Evolutionary conservation across 2,797 vertebrate genomes (phyloP).

Genomic region (Allobates femoralis): DNA sequence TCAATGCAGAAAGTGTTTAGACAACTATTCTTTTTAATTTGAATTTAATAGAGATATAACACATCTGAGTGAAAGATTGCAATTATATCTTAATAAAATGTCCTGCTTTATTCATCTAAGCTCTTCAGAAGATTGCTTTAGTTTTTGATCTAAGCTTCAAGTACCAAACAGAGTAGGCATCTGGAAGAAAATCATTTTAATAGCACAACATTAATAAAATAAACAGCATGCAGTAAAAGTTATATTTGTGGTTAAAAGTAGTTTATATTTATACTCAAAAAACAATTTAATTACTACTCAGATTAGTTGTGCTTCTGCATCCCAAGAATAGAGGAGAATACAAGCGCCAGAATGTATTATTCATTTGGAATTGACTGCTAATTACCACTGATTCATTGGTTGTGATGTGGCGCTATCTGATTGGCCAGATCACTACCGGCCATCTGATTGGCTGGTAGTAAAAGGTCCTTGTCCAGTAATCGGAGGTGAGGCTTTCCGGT

Average conservation of each 20-base stretch:
- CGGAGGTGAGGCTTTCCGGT: too few species aligned
- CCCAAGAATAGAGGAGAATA: constrained; percentile 33
- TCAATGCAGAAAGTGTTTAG: constrained; percentile 32
- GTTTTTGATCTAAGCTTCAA: constrained; percentile 58
- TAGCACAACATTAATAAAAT: constrained; percentile 57
- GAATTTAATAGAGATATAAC: constrained; percentile 54
- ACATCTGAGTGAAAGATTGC: constrained; percentile 45
- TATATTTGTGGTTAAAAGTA: constrained; percentile 52
- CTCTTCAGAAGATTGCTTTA: constrained; percentile 55
- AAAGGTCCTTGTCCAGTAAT: too few species aligned
- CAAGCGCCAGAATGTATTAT: constrained; percentile 5
- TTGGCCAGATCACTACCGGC: too few species aligned
- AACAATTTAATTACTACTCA: constrained; percentile 59
- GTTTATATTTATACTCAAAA: constrained; percentile 51
- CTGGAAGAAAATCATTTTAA: constrained; percentile 61
- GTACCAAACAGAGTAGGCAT: constrained; percentile 57
- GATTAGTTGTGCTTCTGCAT: constrained; percentile 44
- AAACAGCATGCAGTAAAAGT: constrained; percentile 55
- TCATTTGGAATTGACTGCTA: neutral
- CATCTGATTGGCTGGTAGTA: too few species aligned
- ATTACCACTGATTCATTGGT: neutral
- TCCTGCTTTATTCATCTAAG: constrained; percentile 51
- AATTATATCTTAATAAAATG: constrained; percentile 57
- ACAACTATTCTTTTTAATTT: constrained; percentile 45
- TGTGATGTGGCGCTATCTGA: too few species aligned